Base-by-base conservation (phyloP, 2,888 invertebrate genomes). In the Enoplolaimus lenunculus region DNA sequence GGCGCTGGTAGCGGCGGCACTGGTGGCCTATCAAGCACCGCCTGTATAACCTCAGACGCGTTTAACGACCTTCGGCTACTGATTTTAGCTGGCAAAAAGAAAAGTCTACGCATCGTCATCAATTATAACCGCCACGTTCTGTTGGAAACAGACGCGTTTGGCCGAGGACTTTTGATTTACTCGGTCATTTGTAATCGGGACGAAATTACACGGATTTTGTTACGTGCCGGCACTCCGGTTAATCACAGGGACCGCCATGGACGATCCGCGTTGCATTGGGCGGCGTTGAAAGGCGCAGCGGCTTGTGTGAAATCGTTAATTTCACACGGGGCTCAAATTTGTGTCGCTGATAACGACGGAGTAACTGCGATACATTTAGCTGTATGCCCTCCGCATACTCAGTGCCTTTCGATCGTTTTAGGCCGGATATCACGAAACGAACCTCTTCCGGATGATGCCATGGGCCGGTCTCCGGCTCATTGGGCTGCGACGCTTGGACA, bases 191-290 rank as follows among this genome's bases (percentile, higher is more conserved):
- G 45, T 21, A 45, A 45, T 45, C 45, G 45, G 45, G 7, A 45
- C 45, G 45, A 45, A 45, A 45, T 45, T 21, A 45, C 45, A 45
- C 45, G 45, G 45, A 45, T 45, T 45, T 45, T 45, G 45, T 21
- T 45, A 45, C 45, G 45, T 21, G 45, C 45, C 45, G 45, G 45
- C 21, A 21, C 45, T 13, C 45, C 45, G 21, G 45, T 21, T 7
- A 45, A 45, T 21, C 45, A 45, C 21, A 7, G 45, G 7, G 67
- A 67, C n/a, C n/a, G 33, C 7, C 26, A 66, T 28, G 69, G 69
- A 3, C 69, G 69, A 2, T 68, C 69, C 29, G 28, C 34, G 7
- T 2, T 69, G 2, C 69, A 69, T 66, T 69, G 69, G 65, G 69
- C 69, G 26, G 69, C 69, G 2, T 21, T 33, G 7, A 28, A 7